phyloP scores from a whole-genome alignment of 2,113 vertebrate genomes.

The Cephalopholis sonnerati region DNA sequence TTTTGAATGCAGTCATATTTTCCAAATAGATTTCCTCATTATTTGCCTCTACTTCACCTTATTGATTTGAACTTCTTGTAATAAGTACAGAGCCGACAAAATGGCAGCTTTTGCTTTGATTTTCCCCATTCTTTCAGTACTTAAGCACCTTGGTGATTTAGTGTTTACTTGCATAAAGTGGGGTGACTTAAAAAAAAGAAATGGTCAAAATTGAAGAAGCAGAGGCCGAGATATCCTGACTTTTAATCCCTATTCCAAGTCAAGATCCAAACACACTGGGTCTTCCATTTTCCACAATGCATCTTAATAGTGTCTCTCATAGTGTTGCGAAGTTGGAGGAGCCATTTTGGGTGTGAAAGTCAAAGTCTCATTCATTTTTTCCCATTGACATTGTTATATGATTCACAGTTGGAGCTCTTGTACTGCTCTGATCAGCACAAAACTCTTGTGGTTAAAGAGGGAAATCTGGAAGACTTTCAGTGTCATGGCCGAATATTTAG shows the following conservation, averaged over 20 bases:
- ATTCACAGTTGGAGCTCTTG: background rate
- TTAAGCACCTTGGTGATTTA: background rate
- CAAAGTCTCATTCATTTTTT: background rate
- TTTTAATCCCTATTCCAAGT: background rate
- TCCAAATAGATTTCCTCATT: background rate
- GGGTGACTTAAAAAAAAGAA: background rate
- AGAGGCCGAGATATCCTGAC: background rate
- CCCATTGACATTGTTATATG: background rate
- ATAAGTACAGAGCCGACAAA: background rate
- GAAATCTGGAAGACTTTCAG: no score
- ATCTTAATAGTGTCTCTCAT: background rate
- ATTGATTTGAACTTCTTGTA: background rate
- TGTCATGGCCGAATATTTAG: no score
- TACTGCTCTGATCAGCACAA: background rate
- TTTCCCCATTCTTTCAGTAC: background rate
- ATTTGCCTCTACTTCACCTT: constrained; percentile 12
- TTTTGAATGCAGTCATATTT: constrained; percentile 15
- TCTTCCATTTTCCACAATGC: constrained; percentile 8
- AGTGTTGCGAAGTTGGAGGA: background rate
- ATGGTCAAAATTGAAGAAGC: background rate
- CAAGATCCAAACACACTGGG: background rate
- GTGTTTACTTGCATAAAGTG: background rate
- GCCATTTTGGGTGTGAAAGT: background rate
- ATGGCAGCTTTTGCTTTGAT: background rate
- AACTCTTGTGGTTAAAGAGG: background rate